A percentile compares a stretch with the other conserved stretches of the same genome.
These are phyloP conservation scores for Branchellion lobata DNA, from an alignment of 2,888 invertebrate genomes.

Conservation along the genomic window DNA sequence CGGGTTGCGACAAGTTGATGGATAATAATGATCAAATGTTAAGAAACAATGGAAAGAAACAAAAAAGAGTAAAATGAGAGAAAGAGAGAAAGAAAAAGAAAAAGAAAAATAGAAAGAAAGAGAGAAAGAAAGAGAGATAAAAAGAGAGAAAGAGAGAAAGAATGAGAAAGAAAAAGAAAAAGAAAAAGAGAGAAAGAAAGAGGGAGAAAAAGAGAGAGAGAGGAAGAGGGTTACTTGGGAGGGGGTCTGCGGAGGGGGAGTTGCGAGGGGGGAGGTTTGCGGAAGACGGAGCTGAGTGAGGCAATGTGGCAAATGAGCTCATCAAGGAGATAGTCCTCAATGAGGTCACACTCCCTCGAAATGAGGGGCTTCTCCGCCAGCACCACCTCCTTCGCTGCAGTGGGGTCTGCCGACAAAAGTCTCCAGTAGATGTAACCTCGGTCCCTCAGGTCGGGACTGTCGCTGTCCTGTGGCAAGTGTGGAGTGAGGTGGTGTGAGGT, in stretches of 20 bases:
- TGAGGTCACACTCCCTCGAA: conserved; percentile 94
- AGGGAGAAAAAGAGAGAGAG: background rate
- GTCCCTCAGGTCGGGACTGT: conserved; percentile 96
- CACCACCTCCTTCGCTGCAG: conserved; percentile 95
- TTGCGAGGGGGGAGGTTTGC: conserved; percentile 99
- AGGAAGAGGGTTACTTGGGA: background rate
- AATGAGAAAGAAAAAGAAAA: too few species aligned
- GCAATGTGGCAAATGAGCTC: conserved; percentile 98
- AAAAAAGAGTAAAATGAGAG: background rate
- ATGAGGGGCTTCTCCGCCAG: conserved; percentile 97
- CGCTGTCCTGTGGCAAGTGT: conserved; percentile 69
- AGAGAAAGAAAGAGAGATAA: background rate
- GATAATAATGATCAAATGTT: too few species aligned
- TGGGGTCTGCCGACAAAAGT: conserved; percentile 94
- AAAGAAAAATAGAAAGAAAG: too few species aligned
- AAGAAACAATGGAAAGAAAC: too few species aligned
- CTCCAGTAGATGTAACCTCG: conserved; percentile 99
- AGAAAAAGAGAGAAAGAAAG: background rate
- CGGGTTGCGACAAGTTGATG: too few species aligned
- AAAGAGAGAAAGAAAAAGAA: background rate
- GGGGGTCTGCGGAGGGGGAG: conserved; percentile 90
- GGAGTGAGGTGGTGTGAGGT: background rate
- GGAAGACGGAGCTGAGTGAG: conserved; percentile 94
- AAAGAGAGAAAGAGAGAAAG: background rate
- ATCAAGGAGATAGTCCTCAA: conserved; percentile 93